Evolutionary conservation across 1,140 invertebrate genomes (phyloP).

Genomic region (Palaemon carinicauda): DNA sequence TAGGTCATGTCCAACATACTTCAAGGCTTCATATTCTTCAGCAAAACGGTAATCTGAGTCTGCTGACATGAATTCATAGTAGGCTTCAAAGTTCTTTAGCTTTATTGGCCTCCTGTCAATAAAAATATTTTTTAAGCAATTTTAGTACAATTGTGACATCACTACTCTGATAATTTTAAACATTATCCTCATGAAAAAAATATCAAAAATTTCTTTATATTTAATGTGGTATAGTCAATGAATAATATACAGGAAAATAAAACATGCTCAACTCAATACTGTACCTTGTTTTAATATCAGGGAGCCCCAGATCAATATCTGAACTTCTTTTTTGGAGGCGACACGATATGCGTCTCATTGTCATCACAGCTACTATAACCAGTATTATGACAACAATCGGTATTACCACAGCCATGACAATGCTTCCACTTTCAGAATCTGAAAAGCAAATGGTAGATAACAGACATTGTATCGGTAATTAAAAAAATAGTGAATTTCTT

Average conservation of each 20-base stretch:
- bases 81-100: slow-evolving; percentile 89
- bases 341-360: slow-evolving; percentile 60
- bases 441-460: not conserved
- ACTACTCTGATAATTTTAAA: no score
- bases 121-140: not conserved
- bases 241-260: slow-evolving; percentile 9
- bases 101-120: slow-evolving; percentile 81
- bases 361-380: slow-evolving; percentile 58
- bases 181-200: no score
- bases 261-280: not conserved
- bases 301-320: slow-evolving; percentile 66
- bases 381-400: slow-evolving; percentile 70
- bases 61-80: slow-evolving; percentile 94
- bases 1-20: slow-evolving; percentile 92
- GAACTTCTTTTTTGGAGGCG: no score
- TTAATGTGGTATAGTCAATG: no score
- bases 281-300: slow-evolving; percentile 79
- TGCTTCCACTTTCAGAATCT: slow-evolving; percentile 59
- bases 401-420: slow-evolving; percentile 67
- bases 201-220: not conserved
- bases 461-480: no score
- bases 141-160: not conserved
- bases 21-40: slow-evolving; percentile 97
- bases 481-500: no score
- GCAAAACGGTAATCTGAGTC: slow-evolving; percentile 98